Evolutionary conservation across 1,140 invertebrate species (phyloP).

Genomic region (Arion vulgaris): DNA sequence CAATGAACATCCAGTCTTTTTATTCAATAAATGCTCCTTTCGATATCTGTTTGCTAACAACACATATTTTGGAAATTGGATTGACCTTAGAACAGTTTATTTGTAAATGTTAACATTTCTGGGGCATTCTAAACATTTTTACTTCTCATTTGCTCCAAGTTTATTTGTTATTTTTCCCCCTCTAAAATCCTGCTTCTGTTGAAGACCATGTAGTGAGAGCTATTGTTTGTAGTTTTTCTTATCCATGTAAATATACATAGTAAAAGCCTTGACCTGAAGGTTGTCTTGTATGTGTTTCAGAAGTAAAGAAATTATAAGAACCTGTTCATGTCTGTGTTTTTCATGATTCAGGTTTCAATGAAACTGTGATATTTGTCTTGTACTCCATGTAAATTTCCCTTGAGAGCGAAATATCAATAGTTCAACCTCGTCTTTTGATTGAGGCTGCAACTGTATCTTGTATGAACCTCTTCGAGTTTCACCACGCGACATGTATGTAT

Average conservation of each 20-base stretch:
- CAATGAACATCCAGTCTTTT: neutral
- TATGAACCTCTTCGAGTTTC: no score
- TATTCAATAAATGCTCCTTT: neutral
- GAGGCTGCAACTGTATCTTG: no score
- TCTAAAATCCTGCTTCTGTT: conserved; percentile 6
- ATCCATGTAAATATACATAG: neutral
- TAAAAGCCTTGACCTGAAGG: neutral
- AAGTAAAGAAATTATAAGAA: neutral
- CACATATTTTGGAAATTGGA: neutral
- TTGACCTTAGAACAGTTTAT: neutral
- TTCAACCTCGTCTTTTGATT: neutral
- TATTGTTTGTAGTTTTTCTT: neutral
- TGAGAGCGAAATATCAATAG: neutral
- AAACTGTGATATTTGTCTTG: conserved; percentile 15
- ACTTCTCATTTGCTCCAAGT: neutral
- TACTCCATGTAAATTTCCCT: neutral
- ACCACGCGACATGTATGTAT: no score
- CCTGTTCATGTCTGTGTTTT: neutral
- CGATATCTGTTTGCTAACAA: neutral
- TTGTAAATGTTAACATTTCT: neutral
- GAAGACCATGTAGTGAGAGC: neutral
- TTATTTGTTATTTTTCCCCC: neutral
- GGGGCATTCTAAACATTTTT: neutral
- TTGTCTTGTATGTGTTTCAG: neutral
- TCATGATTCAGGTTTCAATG: neutral